phyloP scores from a whole-genome alignment of 2,888 invertebrate species.

The Cephus rjabovi region DNA sequence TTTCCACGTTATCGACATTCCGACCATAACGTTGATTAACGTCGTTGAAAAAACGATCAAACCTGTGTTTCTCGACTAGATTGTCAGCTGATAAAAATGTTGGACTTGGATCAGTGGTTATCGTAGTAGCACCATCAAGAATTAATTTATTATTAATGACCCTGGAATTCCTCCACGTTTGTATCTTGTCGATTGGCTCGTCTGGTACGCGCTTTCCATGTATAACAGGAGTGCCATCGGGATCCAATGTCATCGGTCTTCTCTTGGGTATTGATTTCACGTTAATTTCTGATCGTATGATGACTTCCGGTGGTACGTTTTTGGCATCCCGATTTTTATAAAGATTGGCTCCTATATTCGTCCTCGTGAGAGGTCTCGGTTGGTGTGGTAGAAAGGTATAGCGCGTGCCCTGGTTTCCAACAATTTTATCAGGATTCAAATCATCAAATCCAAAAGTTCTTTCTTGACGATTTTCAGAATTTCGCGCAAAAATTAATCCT shows the following conservation, averaged over 20 bases:
- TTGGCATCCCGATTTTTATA: slow-evolving; percentile 67
- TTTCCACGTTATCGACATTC: slow-evolving; percentile 46
- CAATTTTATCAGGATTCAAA: slow-evolving; percentile 15
- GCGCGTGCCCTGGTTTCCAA: slow-evolving; percentile 19
- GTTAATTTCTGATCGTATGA: slow-evolving; percentile 74
- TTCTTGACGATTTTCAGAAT: slow-evolving; percentile 37
- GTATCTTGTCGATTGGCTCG: slow-evolving; percentile 80
- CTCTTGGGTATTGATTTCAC: slow-evolving; percentile 71
- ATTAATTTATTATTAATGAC: slow-evolving; percentile 87
- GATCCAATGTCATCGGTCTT: slow-evolving; percentile 74
- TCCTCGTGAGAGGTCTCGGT: slow-evolving; percentile 45
- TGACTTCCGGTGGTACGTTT: slow-evolving; percentile 77
- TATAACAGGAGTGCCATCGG: slow-evolving; percentile 83
- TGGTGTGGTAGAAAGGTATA: slow-evolving; percentile 52
- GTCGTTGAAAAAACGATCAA: slow-evolving; percentile 57
- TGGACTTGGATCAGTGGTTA: slow-evolving; percentile 71
- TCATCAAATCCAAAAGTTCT: slow-evolving; percentile 28
- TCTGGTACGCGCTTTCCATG: slow-evolving; percentile 87
- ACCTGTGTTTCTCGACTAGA: slow-evolving; percentile 38
- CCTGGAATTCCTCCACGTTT: slow-evolving; percentile 89
- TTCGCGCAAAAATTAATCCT: slow-evolving; percentile 34
- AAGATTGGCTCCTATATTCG: slow-evolving; percentile 58
- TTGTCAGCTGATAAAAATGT: slow-evolving; percentile 31
- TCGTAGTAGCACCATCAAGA: slow-evolving; percentile 77
- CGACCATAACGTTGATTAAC: slow-evolving; percentile 58